Conservation (phyloP, 2,888 invertebrate species). For the Phyto melanocephala region DNA sequence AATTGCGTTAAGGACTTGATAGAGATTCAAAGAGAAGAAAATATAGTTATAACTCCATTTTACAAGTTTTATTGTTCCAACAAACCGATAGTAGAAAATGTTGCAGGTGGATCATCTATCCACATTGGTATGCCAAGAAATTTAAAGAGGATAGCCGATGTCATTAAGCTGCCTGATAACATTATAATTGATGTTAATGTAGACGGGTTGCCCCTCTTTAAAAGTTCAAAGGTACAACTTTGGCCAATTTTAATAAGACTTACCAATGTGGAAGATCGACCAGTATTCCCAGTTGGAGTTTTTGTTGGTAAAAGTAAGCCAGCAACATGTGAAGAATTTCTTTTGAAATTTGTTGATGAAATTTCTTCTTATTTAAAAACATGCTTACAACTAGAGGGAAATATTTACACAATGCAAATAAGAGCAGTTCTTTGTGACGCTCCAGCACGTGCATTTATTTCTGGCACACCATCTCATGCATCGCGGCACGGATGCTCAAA, state of each 20-base stretch:
- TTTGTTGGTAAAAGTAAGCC: constrained; percentile 43
- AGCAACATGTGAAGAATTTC: constrained; percentile 24
- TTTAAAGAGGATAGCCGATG: constrained; percentile 30
- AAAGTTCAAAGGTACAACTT: constrained; percentile 12
- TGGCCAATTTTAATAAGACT: no score
- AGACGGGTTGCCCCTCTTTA: background rate
- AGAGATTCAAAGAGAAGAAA: constrained; percentile 33
- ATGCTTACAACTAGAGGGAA: constrained; percentile 8
- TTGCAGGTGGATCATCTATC: constrained; percentile 32
- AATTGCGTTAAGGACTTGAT: constrained; percentile 39
- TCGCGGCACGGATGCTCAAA: constrained; percentile 37
- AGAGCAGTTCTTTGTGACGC: constrained; percentile 8
- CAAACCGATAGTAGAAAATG: constrained; percentile 27
- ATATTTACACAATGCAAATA: constrained; percentile 13
- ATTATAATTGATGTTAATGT: constrained; percentile 24
- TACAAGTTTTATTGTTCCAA: constrained; percentile 34
- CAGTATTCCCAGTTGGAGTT: constrained; percentile 42
- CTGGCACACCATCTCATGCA: constrained; percentile 25
- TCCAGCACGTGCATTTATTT: constrained; percentile 10
- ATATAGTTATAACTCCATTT: constrained; percentile 40
- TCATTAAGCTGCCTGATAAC: constrained; percentile 23
- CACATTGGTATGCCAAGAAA: constrained; percentile 21
- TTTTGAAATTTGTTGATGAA: constrained; percentile 27
- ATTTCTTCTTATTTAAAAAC: constrained; percentile 28
- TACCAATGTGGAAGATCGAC: constrained; percentile 15